Evolutionary conservation across 2,797 vertebrate genomes (phyloP).

Genomic region (Apogon talboti): DNA sequence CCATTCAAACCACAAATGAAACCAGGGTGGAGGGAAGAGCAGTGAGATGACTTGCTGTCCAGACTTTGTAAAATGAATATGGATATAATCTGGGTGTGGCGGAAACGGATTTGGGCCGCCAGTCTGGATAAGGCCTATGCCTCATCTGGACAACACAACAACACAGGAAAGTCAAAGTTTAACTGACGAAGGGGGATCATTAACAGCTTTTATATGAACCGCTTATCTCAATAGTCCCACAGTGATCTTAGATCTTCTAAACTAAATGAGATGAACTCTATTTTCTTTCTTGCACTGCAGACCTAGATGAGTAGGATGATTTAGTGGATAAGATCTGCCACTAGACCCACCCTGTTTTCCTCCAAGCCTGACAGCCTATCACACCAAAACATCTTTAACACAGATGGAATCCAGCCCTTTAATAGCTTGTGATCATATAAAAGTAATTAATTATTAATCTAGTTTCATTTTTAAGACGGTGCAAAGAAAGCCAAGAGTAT

Average conservation of each 20-base stretch:
- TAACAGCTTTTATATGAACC: not conserved
- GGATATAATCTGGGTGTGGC: too few species aligned
- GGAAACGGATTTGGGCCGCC: too few species aligned
- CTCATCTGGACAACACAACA: too few species aligned
- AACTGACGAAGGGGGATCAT: not conserved
- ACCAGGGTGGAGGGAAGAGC: too few species aligned
- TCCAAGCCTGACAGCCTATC: not conserved
- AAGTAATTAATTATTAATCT: too few species aligned
- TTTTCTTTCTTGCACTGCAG: conserved; percentile 2
- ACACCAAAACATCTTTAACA: not conserved
- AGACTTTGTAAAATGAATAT: too few species aligned
- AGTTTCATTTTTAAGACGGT: too few species aligned
- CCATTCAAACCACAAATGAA: too few species aligned
- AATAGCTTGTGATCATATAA: too few species aligned
- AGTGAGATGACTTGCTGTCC: too few species aligned
- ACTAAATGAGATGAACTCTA: not conserved
- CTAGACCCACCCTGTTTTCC: not conserved
- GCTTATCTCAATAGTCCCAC: not conserved
- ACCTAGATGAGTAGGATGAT: not conserved
- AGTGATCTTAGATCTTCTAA: not conserved
- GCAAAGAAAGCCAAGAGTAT: not conserved
- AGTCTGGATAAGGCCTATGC: too few species aligned
- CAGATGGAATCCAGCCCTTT: not conserved
- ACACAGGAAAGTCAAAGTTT: not conserved
- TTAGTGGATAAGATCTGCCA: not conserved